Conservation (phyloP, 2,888 invertebrate species). For the Stenodera caucasica region DNA sequence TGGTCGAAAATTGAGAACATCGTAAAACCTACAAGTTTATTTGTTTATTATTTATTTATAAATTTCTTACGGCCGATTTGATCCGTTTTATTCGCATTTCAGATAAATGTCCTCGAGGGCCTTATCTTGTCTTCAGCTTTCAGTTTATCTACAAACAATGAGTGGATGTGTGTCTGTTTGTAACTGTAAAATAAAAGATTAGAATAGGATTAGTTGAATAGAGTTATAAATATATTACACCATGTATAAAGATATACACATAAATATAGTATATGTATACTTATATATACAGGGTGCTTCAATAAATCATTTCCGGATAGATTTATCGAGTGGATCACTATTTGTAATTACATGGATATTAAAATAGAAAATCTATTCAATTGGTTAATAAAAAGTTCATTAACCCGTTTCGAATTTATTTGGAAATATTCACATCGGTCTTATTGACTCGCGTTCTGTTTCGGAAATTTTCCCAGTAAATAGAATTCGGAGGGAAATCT, state of each 20-base stretch:
- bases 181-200: background rate
- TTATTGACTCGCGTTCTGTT: no score
- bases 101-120: constrained; percentile 12
- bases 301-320: background rate
- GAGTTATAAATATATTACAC: background rate
- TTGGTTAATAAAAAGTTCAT: background rate
- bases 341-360: background rate
- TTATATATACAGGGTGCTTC: constrained; percentile 7
- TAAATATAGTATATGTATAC: no score
- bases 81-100: constrained; percentile 4
- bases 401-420: background rate
- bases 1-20: background rate
- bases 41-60: background rate
- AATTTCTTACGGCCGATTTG: background rate
- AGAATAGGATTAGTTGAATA: background rate
- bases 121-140: constrained; percentile 7
- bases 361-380: constrained; percentile 1
- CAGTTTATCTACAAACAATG: background rate
- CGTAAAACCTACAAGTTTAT: background rate
- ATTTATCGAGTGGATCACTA: background rate
- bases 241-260: no score
- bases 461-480: no score
- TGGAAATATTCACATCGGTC: no score
- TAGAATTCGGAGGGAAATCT: no score
- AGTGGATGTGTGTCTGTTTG: background rate